phyloP scores from a whole-genome alignment of 2,113 vertebrate species.

The Formicarius rufipectus region DNA sequence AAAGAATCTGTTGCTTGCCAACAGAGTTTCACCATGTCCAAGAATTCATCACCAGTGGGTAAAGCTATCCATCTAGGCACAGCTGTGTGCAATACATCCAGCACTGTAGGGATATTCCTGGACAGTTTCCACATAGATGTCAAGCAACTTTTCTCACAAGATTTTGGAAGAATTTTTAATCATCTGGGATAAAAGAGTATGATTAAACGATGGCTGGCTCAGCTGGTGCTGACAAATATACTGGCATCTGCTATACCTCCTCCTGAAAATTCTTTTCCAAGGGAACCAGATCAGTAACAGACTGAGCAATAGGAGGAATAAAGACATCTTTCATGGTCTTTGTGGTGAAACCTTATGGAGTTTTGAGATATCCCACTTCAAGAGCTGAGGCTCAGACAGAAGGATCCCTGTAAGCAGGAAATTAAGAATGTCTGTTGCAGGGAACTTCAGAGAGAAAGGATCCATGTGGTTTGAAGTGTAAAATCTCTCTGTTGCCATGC shows the following conservation, averaged over 20 bases:
- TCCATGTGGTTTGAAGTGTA: not conserved
- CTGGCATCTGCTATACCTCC: conserved; percentile 53
- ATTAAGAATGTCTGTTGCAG: conserved; percentile 10
- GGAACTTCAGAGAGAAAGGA: not conserved
- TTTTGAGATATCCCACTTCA: conserved; percentile 14
- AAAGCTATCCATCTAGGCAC: not conserved
- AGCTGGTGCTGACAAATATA: conserved; percentile 58
- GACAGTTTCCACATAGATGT: conserved; percentile 34
- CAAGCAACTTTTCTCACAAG: conserved; percentile 42
- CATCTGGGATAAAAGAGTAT: conserved; percentile 49
- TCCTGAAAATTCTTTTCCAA: conserved; percentile 38
- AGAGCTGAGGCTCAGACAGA: not conserved
- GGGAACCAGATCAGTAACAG: conserved; percentile 42
- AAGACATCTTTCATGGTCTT: conserved; percentile 4
- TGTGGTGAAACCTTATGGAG: conserved; percentile 12
- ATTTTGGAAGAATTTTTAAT: conserved; percentile 50
- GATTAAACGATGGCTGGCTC: conserved; percentile 46
- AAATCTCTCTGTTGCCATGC: not conserved
- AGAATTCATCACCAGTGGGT: not conserved
- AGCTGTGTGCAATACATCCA: conserved; percentile 22
- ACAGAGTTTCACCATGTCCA: not conserved
- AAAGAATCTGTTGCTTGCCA: not conserved
- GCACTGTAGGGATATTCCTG: conserved; percentile 39
- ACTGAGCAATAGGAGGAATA: conserved; percentile 11
- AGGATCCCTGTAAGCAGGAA: conserved; percentile 17